Evolutionary conservation across 2,113 vertebrate genomes (phyloP).

Genomic region (Pluvianellus socialis): DNA sequence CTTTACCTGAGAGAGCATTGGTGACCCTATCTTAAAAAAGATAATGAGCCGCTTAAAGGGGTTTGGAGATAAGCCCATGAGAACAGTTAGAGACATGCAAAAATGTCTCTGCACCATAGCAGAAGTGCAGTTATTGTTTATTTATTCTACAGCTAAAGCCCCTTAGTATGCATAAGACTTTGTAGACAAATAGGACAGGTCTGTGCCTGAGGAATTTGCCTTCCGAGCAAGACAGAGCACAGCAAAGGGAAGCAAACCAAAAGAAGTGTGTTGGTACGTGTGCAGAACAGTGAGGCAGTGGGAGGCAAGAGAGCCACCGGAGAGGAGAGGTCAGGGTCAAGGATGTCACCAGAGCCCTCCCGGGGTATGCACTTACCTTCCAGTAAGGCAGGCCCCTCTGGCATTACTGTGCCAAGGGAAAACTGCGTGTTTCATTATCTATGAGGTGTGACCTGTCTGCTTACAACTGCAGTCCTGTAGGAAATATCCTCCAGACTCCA

Average conservation of each 20-base stretch:
- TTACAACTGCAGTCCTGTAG: neutral
- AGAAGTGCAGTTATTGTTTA: conserved; percentile 11
- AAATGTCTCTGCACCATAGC: neutral
- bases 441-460: neutral
- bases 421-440: neutral
- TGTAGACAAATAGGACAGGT: conserved; percentile 30
- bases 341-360: neutral
- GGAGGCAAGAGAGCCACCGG: neutral
- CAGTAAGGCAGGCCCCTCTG: neutral
- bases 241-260: neutral
- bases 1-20: neutral
- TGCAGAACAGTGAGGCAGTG: neutral
- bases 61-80: conserved; percentile 22
- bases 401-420: neutral
- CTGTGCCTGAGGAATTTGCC: conserved; percentile 48
- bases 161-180: conserved; percentile 11
- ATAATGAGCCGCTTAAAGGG: neutral
- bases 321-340: neutral
- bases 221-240: conserved; percentile 7
- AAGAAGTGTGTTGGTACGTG: neutral
- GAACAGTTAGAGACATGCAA: conserved; percentile 45
- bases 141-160: conserved; percentile 18
- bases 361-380: neutral
- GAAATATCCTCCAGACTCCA: neutral
- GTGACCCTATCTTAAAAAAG: neutral